phyloP scores from a whole-genome alignment of 2,113 vertebrate genomes.

The Lasiurus cinereus region DNA sequence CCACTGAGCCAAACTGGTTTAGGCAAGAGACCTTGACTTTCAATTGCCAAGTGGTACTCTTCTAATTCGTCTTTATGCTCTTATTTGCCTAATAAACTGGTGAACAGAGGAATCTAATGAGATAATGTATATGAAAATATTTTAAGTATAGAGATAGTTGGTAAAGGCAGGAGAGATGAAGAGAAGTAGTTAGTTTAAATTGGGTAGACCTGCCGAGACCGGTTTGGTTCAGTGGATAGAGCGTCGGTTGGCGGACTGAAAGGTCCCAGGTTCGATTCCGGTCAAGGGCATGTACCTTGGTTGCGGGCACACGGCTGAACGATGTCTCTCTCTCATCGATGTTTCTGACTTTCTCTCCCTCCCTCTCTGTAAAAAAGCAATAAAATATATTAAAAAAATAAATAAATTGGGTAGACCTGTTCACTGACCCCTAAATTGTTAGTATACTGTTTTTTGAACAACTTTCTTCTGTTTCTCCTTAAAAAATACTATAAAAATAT shows the following conservation, averaged over 20 bases:
- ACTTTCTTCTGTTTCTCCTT: conserved; percentile 38
- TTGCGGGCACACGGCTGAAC: too few species aligned
- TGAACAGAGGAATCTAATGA: conserved; percentile 29
- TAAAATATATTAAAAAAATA: too few species aligned
- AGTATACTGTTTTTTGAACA: not conserved
- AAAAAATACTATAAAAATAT: conserved; percentile 28
- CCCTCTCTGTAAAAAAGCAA: too few species aligned
- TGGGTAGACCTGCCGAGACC: not conserved
- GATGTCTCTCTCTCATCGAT: too few species aligned
- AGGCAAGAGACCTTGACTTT: not conserved
- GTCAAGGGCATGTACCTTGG: too few species aligned
- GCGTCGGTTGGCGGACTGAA: too few species aligned
- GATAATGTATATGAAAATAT: conserved; percentile 50
- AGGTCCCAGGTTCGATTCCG: too few species aligned
- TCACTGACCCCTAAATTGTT: not conserved
- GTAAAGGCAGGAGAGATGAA: not conserved
- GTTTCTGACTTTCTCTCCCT: too few species aligned
- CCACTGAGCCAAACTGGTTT: too few species aligned
- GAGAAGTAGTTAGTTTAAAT: conserved; percentile 22
- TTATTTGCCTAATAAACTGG: conserved; percentile 29
- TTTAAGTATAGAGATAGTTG: conserved; percentile 69
- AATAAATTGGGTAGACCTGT: conserved; percentile 23
- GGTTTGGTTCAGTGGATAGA: too few species aligned
- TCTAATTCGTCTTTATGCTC: not conserved
- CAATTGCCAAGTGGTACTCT: not conserved